These are phyloP conservation scores for Coregonus sp. DNA, from an alignment of 2,797 vertebrate species.

Conservation along the genomic window DNA sequence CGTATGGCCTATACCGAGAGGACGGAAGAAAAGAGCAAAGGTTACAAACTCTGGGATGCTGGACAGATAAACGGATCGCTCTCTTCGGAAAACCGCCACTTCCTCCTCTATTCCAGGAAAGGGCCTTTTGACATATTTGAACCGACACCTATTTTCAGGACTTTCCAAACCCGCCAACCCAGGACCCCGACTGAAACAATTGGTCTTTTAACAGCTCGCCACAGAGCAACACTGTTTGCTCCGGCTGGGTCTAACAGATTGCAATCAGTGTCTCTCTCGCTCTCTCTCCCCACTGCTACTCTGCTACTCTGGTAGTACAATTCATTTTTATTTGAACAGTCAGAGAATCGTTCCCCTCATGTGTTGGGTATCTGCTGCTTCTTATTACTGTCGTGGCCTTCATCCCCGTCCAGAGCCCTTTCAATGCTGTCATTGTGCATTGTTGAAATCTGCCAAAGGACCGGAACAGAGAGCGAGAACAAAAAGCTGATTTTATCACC, in stretches of 20 bases:
- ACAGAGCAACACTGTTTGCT: constrained; percentile 85
- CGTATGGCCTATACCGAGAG: constrained; percentile 21
- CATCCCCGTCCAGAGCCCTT: constrained; percentile 85
- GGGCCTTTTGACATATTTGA: constrained; percentile 74
- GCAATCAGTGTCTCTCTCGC: constrained; percentile 81
- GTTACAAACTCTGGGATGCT: constrained; percentile 39
- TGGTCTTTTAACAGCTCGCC: constrained; percentile 80
- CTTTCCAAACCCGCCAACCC: constrained; percentile 77
- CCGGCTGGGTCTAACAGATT: constrained; percentile 72
- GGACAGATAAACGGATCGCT: constrained; percentile 47
- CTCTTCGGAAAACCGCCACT: constrained; percentile 61
- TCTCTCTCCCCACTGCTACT: constrained; percentile 41
- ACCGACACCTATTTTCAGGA: constrained; percentile 83
- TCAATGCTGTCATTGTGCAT: constrained; percentile 85
- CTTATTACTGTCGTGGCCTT: constrained; percentile 86
- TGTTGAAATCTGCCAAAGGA: constrained; percentile 76
- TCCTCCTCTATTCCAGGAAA: constrained; percentile 80
- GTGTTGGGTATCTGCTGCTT: constrained; percentile 85
- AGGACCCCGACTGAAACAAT: constrained; percentile 76
- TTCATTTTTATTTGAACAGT: constrained; percentile 83
- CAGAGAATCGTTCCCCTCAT: constrained; percentile 86
- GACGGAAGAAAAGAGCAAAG: constrained; percentile 31
- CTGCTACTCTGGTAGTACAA: constrained; percentile 71
- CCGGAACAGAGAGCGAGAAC: constrained; percentile 67
- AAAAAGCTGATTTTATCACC: constrained; percentile 64